These are phyloP conservation scores for Aegithalos caudatus DNA, from an alignment of 2,113 vertebrate genomes.

Conservation along the genomic window DNA sequence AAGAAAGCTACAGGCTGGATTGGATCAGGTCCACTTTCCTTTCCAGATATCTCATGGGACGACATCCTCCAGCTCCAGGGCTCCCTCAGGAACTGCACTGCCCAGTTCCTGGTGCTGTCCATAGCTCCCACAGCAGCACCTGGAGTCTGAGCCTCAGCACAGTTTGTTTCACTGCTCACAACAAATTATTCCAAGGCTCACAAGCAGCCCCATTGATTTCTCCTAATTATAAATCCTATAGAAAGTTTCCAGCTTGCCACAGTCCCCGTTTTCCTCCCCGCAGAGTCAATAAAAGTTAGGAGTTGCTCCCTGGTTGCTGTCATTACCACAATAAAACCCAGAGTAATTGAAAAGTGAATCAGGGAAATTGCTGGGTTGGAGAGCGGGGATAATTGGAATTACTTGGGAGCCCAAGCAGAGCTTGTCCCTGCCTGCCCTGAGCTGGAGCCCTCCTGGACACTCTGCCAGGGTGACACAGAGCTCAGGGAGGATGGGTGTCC, in stretches of 20 bases:
- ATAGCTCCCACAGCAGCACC: not conserved
- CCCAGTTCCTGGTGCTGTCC: not conserved
- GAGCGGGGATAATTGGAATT: not conserved
- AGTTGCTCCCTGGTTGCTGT: conserved; percentile 32
- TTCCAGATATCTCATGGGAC: not conserved
- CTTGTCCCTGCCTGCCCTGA: not conserved
- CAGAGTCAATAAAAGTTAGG: conserved; percentile 23
- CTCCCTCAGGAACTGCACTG: not conserved
- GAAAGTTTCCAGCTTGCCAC: conserved; percentile 18
- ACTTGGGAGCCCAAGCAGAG: not conserved
- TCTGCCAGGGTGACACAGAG: not conserved
- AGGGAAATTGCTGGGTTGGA: not conserved
- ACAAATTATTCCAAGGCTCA: not conserved
- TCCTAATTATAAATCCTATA: conserved; percentile 48
- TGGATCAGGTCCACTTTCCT: not conserved
- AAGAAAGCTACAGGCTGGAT: not conserved
- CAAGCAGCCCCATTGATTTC: conserved; percentile 4
- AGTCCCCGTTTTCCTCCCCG: not conserved
- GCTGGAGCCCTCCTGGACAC: not conserved
- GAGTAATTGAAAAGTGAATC: conserved; percentile 46
- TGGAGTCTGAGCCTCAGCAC: not conserved
- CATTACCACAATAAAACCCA: not conserved
- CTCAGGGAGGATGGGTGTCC: not conserved
- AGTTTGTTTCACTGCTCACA: not conserved
- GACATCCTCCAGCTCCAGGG: not conserved